These are phyloP conservation scores for Pygmarrhopalites habei DNA, from an alignment of 1,140 invertebrate species.

Conservation along the genomic window DNA sequence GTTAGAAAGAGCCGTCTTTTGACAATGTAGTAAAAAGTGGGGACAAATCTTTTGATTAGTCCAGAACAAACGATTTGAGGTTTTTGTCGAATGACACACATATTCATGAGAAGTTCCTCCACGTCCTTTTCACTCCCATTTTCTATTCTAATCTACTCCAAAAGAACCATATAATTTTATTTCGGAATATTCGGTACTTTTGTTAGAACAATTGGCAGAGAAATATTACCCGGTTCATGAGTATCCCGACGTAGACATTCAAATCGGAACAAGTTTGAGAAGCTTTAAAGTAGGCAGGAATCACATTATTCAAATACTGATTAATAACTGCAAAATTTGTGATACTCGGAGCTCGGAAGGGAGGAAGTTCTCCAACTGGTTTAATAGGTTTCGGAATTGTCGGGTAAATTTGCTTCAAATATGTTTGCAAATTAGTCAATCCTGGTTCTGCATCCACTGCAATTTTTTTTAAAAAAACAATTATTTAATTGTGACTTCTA, in stretches of 20 bases:
- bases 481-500: too few species aligned
- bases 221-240: not conserved
- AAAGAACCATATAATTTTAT: too few species aligned
- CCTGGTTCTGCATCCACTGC: too few species aligned
- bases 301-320: not conserved
- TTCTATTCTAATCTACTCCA: not conserved
- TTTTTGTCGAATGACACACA: not conserved
- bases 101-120: not conserved
- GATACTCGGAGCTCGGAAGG: not conserved
- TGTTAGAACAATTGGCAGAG: not conserved
- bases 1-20: constrained; percentile 47
- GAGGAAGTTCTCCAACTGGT: too few species aligned
- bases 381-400: too few species aligned
- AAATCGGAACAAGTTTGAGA: not conserved
- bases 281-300: constrained; percentile 6
- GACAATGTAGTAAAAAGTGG: constrained; percentile 47
- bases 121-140: not conserved
- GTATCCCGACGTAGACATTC: not conserved
- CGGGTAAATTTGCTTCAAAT: too few species aligned
- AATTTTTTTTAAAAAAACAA: too few species aligned
- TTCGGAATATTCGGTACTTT: not conserved
- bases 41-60: constrained; percentile 21
- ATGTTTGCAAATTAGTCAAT: too few species aligned
- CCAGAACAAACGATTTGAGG: constrained; percentile 27
- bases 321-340: not conserved